Base-by-base conservation (phyloP, 2,888 invertebrate species). In the Apodemia duryi region DNA sequence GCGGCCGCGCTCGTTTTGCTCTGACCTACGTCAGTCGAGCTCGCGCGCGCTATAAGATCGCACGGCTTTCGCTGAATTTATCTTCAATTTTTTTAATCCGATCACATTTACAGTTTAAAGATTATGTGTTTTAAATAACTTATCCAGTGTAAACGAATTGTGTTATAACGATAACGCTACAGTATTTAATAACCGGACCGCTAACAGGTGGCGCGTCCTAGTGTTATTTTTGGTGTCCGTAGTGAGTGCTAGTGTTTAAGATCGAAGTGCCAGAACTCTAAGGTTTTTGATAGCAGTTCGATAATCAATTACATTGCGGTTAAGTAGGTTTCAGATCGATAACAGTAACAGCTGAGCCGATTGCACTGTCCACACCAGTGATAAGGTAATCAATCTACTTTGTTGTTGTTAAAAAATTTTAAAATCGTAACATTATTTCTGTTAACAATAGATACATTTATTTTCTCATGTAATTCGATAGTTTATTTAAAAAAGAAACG, bases 21-120 rank as follows among this genome's bases (percentile, higher is more conserved):
- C 70, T 76, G 74, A 72, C 75, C 82, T 83, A 84, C 86, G 86
- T 88, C 89, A 88, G 89, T 89, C 72, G 81, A 81, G 81, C 81
- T 80, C 83, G 82, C 72, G 74, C 75, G 74, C 70, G 70, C 79
- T 73, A 67, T 69, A 69, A 29, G 74, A 67, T 46, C 72, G 81
- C 71, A 82, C 83, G 84, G 74, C 4, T 57, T 6, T 57, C 2
- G 57, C 32, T 11, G 29, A 57, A 11, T 32, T 10, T 57, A 68
- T 63, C 7, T 6, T 32, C 57, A 32, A 32, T 29, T 29, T 57
- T 57, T 57, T 57, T 57, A 57, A 57, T 57, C 57, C 32, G 57
- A 57, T 32, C 32, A 57, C 57, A 57, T 29, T 57, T 57, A 32
- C 3, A 32, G 57, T 32, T 29, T 29, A 32, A 57, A 11, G 1